Evolutionary conservation across 2,113 vertebrate species (phyloP).

Genomic region (Chelonoidis abingdonii): DNA sequence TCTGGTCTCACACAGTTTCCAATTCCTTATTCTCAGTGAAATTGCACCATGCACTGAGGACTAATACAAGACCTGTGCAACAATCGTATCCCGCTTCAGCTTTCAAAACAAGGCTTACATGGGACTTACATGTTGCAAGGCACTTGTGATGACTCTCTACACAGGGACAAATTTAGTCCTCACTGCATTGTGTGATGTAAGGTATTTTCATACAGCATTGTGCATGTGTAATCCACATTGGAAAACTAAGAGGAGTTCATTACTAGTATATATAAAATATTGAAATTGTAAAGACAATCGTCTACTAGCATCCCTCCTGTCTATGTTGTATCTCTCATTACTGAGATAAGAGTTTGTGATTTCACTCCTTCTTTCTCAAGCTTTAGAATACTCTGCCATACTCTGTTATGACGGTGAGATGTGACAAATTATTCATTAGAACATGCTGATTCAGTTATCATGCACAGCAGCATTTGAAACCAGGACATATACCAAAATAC

Average conservation of each 20-base stretch:
- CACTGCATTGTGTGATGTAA: not conserved
- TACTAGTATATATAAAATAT: not conserved
- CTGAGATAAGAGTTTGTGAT: fast-evolving
- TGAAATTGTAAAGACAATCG: not conserved
- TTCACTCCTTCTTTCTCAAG: not conserved
- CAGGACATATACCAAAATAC: not conserved
- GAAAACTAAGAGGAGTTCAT: not conserved
- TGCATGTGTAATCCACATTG: not conserved
- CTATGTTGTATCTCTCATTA: not conserved
- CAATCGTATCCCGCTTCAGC: not conserved
- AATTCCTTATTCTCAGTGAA: not conserved
- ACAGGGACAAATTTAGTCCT: not conserved
- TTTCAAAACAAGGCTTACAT: not conserved
- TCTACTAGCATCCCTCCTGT: not conserved
- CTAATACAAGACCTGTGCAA: not conserved
- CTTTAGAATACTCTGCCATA: not conserved
- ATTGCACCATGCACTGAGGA: not conserved
- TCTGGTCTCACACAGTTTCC: not conserved
- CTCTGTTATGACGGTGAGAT: not conserved
- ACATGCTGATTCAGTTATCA: slow-evolving; percentile 5
- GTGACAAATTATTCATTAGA: not conserved
- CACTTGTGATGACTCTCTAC: not conserved
- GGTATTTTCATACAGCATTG: not conserved
- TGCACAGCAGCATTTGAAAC: not conserved
- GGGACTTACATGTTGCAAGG: no score